Conservation (phyloP, 2,797 vertebrate species). For the Anas acuta region DNA sequence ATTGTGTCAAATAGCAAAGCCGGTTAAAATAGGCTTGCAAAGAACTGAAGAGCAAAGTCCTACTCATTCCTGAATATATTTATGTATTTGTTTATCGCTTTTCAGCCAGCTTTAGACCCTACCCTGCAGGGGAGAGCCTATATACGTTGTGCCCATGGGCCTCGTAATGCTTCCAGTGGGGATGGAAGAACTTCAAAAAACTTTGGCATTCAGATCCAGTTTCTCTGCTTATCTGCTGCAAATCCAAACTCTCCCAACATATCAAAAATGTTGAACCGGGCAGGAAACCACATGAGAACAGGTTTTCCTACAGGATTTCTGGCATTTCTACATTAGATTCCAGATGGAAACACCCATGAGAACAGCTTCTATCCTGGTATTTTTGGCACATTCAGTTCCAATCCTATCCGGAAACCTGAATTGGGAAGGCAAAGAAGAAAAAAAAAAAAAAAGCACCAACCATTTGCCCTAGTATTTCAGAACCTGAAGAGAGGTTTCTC, state of each 20-base stretch:
- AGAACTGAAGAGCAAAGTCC: conserved; percentile 57
- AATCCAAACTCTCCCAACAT: conserved; percentile 73
- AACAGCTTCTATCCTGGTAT: conserved; percentile 73
- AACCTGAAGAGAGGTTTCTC: not conserved
- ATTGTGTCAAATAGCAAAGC: conserved; percentile 13
- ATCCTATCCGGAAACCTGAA: conserved; percentile 68
- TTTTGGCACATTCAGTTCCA: conserved; percentile 67
- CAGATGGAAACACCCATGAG: conserved; percentile 76
- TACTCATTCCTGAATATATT: conserved; percentile 41
- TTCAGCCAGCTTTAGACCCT: conserved; percentile 53
- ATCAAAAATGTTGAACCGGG: conserved; percentile 65
- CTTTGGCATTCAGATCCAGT: conserved; percentile 65
- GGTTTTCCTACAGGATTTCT: conserved; percentile 75
- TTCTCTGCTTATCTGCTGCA: conserved; percentile 70
- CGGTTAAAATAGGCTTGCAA: conserved; percentile 40
- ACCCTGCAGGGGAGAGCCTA: conserved; percentile 34
- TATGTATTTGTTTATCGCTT: conserved; percentile 62
- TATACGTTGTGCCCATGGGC: conserved; percentile 60
- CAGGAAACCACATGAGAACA: conserved; percentile 75
- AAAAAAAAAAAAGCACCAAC: not conserved
- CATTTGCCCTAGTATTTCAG: not conserved
- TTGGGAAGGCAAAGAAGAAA: not conserved
- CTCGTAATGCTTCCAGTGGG: conserved; percentile 47
- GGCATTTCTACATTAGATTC: conserved; percentile 73
- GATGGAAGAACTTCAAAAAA: conserved; percentile 62